Base-by-base conservation (phyloP, 2,888 invertebrate species). In the Aphodius granarius region DNA sequence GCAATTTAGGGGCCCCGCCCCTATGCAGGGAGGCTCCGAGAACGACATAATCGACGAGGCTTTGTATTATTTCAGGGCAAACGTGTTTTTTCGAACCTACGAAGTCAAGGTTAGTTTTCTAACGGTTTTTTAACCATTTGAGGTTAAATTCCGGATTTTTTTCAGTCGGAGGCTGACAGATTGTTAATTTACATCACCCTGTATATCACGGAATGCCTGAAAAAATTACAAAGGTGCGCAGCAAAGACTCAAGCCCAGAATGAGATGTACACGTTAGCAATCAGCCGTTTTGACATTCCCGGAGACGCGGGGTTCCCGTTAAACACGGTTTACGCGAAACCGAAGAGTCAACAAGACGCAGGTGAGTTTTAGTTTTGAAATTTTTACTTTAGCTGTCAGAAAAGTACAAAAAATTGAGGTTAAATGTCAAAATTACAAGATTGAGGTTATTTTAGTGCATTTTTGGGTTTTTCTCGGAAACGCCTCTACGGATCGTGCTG, bases 21-120 rank as follows among this genome's bases (percentile, higher is more conserved):
- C 96, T 9, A 89, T 89, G 73, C 88, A 88, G 64, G 89, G 88
- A 16, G 89, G 88, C n/a, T 90, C 89, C 77, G 91, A 92, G 73
- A 82, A 83, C 75, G 99, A 99, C 87, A 95, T 99, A 79, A 95
- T 99, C 81, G 99, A 99, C 87, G 99, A 99, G 90, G 96, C 98
- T 73, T 90, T 99, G 62, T 95, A 95, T 84, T 99, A 93, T 87
- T 99, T 99, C 88, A 99, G 98, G 89, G 98, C 99, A 0, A 99
- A 99, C 89, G 98, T 99, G 0, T 99, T 99, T 88, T 99, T 99
- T 87, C 92, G 98, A 81, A 98, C 97, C 62, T 99, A 98, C 87
- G 99, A 99, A 90, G 97, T 99, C 77, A 98, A 98, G 92, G 97
- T 96, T 88, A 81, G 74, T 77, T 16, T 65, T 23, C 22, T 73